A percentile compares a stretch with the other conserved stretches of the same genome.
Evolutionary conservation across 2,113 vertebrate species (phyloP).

Genomic region (Anarhynchus alexandrinus): DNA sequence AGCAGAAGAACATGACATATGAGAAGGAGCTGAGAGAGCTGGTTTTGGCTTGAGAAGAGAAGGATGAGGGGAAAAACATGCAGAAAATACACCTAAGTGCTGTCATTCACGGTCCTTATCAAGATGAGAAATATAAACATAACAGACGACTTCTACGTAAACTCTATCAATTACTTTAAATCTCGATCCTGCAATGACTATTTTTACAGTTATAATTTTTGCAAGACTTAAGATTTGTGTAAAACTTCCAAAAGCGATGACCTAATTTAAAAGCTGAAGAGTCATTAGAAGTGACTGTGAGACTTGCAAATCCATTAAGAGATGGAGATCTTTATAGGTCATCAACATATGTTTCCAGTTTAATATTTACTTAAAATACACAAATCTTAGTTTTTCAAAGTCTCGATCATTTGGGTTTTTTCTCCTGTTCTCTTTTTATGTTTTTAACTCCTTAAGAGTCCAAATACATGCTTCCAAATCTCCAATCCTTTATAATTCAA

Average conservation of each 20-base stretch:
- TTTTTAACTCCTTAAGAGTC: background rate
- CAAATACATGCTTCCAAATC: background rate
- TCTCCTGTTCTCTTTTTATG: background rate
- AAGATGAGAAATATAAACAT: background rate
- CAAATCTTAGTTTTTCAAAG: background rate
- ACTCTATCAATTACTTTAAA: background rate
- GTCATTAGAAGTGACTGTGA: background rate
- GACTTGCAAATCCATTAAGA: background rate
- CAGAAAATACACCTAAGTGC: background rate
- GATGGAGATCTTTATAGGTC: background rate
- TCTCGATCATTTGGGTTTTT: background rate
- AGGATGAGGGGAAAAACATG: background rate
- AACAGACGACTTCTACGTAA: background rate
- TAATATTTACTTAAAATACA: background rate
- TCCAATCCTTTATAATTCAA: background rate
- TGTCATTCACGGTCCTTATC: background rate
- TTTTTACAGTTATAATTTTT: background rate
- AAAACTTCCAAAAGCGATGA: background rate
- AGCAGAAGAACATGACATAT: background rate
- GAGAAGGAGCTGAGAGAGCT: background rate
- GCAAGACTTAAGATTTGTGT: background rate
- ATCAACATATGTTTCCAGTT: background rate
- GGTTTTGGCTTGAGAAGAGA: background rate
- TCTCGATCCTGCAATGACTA: background rate
- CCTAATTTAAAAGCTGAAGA: background rate